phyloP scores from a whole-genome alignment of 2,797 vertebrate species.

The Tympanoctomys barrerae region DNA sequence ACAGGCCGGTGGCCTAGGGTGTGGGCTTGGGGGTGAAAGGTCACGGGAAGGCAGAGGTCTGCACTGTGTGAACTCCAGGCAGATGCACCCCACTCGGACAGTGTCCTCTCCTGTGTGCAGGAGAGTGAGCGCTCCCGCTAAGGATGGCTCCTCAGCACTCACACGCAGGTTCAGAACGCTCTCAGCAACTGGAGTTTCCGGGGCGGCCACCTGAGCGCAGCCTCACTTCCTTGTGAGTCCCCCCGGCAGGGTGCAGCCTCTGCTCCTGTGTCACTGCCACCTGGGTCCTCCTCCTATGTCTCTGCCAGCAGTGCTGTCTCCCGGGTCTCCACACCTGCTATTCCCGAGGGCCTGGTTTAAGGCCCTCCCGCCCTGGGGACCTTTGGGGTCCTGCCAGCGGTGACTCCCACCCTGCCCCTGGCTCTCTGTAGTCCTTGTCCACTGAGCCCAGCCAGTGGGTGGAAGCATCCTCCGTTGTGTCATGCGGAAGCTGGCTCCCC shows the following conservation, averaged over 20 bases:
- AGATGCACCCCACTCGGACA: neutral
- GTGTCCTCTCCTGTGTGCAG: too few species aligned
- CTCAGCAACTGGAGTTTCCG: fast-evolving
- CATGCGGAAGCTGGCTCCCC: neutral
- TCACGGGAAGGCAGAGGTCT: neutral
- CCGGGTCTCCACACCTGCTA: too few species aligned
- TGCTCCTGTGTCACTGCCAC: fast-evolving
- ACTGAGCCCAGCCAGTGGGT: neutral
- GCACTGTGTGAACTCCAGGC: neutral
- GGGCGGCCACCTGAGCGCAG: neutral
- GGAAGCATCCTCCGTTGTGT: neutral
- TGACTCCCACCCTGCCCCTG: neutral
- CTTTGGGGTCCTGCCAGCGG: fast-evolving
- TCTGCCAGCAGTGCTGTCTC: too few species aligned
- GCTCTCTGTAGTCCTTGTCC: fast-evolving
- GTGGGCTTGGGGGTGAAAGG: fast-evolving
- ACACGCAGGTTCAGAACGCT: neutral
- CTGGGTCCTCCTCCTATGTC: fast-evolving
- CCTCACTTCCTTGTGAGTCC: neutral
- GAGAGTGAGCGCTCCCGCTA: neutral
- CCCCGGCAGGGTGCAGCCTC: fast-evolving
- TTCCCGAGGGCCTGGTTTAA: neutral
- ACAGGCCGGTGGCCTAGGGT: fast-evolving
- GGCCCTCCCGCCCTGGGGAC: neutral
- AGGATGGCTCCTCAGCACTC: neutral